Evolutionary conservation across 2,797 vertebrate species (phyloP), one percentile per base, ranked within the genome.

Genomic region (Sebastes wilsoni): DNA sequence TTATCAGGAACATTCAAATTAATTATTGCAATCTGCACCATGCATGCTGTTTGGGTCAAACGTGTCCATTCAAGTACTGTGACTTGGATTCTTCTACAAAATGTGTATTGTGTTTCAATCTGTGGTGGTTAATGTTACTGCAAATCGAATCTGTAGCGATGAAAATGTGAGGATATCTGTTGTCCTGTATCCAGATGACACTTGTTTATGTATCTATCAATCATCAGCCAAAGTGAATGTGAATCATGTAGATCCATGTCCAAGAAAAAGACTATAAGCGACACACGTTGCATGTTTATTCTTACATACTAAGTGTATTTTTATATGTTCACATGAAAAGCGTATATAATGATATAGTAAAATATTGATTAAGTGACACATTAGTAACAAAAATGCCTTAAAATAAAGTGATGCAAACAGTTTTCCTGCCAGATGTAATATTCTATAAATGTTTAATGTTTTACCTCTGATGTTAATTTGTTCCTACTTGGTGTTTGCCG

Each of bases 361-460:
- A 83, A 49, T 78, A 30, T 20, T 77, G 16, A 66, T 49, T 49
- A 23, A 62, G 58, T 6, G 28, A 66, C 18, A 46, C 16, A 54
- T 62, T 18, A 28, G 58, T 34, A 49, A 71, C 42, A 77, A 79
- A 86, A 74, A 82, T 79, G 92, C 91, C 91, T 94, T 93, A 91
- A 92, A 87, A 55, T 61, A 80, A 79, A 80, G 13, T 60, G 58
- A 90, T 83, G 72, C 75, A 83, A 88, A 68, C 8, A 16, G 30
- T 81, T 87, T 72, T 84, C 69, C 30, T 79, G 59, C 58, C 34
- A 82, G 59, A 83, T 79, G 20, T 74, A 38, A 54, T 46, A 74
- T 65, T 84, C 38, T 65, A 42, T 75, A 74, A 66, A 54, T 79
- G 77, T 90, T 84, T 8, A 64, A 59, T 79, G 64, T 76, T 59